Evolutionary conservation across 2,113 vertebrate genomes (phyloP).

Genomic region (Mobula birostris): DNA sequence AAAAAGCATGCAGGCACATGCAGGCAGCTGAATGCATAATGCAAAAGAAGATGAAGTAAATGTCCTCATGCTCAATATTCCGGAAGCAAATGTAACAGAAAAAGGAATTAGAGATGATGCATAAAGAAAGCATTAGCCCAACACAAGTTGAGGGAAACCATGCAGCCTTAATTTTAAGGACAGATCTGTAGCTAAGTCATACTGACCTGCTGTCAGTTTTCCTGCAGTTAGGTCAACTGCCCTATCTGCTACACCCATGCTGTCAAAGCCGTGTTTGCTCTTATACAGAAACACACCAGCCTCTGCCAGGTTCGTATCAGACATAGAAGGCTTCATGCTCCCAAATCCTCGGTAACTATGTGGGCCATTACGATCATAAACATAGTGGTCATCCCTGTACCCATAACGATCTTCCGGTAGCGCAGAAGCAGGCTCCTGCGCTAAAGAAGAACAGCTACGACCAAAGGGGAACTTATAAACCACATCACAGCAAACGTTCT

Average conservation of each 20-base stretch:
- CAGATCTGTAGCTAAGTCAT: conserved; percentile 62
- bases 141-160: conserved; percentile 70
- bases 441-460: conserved; percentile 71
- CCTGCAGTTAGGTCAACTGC: conserved; percentile 92
- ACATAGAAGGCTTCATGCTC: conserved; percentile 79
- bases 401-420: conserved; percentile 81
- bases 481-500: conserved; percentile 88
- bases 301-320: conserved; percentile 78
- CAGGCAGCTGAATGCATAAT: conserved; percentile 77
- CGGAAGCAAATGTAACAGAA: conserved; percentile 45
- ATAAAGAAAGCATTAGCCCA: conserved; percentile 56
- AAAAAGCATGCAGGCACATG: conserved; percentile 84
- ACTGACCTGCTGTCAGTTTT: conserved; percentile 86
- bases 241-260: conserved; percentile 65
- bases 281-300: conserved; percentile 76
- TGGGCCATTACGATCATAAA: conserved; percentile 67
- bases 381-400: conserved; percentile 79
- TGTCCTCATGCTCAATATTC: conserved; percentile 15
- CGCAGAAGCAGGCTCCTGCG: conserved; percentile 67
- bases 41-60: conserved; percentile 44
- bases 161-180: conserved; percentile 69
- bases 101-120: conserved; percentile 40
- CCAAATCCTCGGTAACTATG: conserved; percentile 69
- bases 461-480: conserved; percentile 93
- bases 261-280: conserved; percentile 78